Percentiles rank a stretch among this genome's conserved stretches.
Conservation (phyloP, 2,888 invertebrate species). For the Acleris holmiana region DNA sequence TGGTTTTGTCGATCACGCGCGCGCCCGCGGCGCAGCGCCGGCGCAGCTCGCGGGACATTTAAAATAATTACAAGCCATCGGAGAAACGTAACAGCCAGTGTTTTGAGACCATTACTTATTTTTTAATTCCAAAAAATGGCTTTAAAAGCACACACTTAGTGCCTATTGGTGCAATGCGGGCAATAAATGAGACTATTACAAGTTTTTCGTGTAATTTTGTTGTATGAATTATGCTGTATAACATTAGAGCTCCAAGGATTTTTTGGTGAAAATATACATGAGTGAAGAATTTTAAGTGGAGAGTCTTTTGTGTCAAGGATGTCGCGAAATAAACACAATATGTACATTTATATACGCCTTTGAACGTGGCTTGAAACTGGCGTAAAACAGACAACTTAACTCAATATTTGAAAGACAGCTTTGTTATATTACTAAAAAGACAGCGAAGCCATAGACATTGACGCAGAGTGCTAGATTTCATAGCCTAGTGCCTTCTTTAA, state of each 20-base stretch:
- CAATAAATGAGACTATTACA: constrained; percentile 69
- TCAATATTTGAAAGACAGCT: no score
- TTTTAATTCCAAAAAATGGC: constrained; percentile 79
- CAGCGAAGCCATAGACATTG: no score
- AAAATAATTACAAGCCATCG: constrained; percentile 85
- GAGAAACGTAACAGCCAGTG: constrained; percentile 81
- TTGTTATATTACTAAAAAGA: no score
- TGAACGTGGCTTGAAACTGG: no score
- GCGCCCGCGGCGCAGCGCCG: constrained; percentile 64
- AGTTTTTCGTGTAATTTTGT: constrained; percentile 61
- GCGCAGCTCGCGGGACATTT: constrained; percentile 79
- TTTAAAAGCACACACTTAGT: constrained; percentile 75
- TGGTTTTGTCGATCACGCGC: constrained; percentile 72
- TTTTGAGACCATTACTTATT: constrained; percentile 84
- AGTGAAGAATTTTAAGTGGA: background rate
- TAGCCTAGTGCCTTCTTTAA: no score
- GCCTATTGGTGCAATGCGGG: constrained; percentile 65
- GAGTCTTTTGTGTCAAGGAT: no score
- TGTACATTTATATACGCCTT: no score
- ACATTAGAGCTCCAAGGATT: constrained; percentile 44
- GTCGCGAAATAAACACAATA: no score
- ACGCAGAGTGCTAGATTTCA: no score
- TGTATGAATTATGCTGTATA: constrained; percentile 51
- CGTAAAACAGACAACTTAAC: no score
- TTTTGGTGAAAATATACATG: constrained; percentile 13